Conservation (phyloP, 2,888 invertebrate species). For the Himalopsyche anomala region DNA sequence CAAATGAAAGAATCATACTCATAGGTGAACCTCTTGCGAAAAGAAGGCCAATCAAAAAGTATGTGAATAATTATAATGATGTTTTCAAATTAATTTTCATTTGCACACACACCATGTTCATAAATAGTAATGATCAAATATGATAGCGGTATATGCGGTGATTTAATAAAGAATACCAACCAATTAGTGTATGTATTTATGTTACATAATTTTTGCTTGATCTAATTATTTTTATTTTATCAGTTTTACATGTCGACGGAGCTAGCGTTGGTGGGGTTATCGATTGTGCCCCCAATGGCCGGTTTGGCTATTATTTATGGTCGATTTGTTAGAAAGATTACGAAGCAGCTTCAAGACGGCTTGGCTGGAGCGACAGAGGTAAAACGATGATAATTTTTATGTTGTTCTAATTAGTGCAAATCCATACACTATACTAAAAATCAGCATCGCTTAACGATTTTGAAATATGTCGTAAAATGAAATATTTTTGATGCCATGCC, state of each 20-base stretch:
- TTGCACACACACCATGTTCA: no score
- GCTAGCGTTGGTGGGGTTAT: slow-evolving; percentile 89
- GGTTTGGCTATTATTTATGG: slow-evolving; percentile 89
- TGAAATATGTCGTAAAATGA: no score
- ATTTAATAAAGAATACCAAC: slow-evolving; percentile 10
- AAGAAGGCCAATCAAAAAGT: no score
- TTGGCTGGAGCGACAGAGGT: slow-evolving; percentile 77
- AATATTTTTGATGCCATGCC: no score
- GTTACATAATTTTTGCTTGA: slow-evolving; percentile 59
- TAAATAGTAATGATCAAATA: no score
- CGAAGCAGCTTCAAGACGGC: slow-evolving; percentile 86
- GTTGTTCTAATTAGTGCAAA: no score
- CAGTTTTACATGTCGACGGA: slow-evolving; percentile 95
- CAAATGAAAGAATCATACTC: no score
- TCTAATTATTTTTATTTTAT: slow-evolving; percentile 64
- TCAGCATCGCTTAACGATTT: no score
- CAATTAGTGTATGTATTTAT: slow-evolving; percentile 7
- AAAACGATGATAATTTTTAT: not conserved
- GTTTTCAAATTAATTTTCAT: no score
- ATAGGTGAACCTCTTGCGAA: no score
- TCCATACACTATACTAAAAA: no score
- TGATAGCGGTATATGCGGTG: not conserved
- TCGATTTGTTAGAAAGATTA: slow-evolving; percentile 89
- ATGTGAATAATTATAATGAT: no score
- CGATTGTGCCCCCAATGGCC: slow-evolving; percentile 94